These are phyloP conservation scores for Bufotes viridis DNA, from an alignment of 2,797 vertebrate species.

Conservation along the genomic window DNA sequence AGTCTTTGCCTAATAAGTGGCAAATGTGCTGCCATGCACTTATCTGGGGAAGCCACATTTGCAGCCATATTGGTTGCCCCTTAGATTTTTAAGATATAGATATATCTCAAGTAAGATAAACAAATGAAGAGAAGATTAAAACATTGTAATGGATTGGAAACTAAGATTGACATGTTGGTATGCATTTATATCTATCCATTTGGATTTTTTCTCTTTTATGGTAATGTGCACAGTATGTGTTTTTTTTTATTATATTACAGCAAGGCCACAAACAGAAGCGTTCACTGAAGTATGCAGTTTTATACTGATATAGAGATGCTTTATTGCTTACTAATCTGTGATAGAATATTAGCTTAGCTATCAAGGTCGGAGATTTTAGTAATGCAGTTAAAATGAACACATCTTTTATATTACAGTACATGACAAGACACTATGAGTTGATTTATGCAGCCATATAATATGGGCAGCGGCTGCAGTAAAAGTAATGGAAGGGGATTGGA, in stretches of 20 bases:
- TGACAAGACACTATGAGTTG: not conserved
- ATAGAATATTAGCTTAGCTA: conserved; percentile 25
- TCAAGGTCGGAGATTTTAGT: conserved; percentile 22
- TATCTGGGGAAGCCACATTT: too few relatives aligned
- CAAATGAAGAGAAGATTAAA: not conserved
- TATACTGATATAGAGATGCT: not conserved
- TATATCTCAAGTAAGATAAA: not conserved
- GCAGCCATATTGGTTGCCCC: too few relatives aligned
- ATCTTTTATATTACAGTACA: conserved; percentile 9
- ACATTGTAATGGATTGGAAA: not conserved
- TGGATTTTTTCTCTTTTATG: not conserved
- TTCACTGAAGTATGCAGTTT: conserved; percentile 4
- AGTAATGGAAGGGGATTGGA: conserved; percentile 14
- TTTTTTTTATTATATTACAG: not conserved
- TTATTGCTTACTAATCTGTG: conserved; percentile 18
- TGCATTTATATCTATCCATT: not conserved
- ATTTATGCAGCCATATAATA: not conserved
- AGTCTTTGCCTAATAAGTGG: too few relatives aligned
- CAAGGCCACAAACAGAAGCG: not conserved
- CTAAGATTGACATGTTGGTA: not conserved
- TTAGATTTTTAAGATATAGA: not conserved
- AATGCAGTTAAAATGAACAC: not conserved
- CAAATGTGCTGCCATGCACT: too few relatives aligned
- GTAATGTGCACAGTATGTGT: not conserved
- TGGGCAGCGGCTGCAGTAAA: conserved; percentile 1